Base-by-base conservation (phyloP, 2,113 vertebrate genomes). In the Heterotilapia buettikoferi region DNA sequence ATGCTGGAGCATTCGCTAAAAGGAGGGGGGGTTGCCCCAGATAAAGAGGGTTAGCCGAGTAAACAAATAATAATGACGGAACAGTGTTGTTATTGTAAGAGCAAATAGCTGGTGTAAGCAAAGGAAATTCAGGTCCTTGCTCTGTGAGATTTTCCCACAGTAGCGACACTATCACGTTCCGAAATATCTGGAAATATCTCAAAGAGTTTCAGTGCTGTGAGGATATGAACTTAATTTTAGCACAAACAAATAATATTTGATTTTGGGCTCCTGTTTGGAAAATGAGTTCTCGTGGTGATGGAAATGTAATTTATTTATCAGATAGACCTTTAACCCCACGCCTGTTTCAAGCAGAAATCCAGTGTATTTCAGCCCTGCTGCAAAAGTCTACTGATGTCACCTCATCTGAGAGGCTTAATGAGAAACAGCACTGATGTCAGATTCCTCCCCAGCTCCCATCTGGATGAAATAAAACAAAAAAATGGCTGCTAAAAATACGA, bases 401-500 rank as follows among this genome's bases (percentile, higher is more conserved):
- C 80, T 68, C n/a, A 61, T 94, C 90, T 93, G 88, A 85, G 82
- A 89, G 33, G 57, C 78, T 71, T 93, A 94, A 96, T 92, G 87
- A 88, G 90, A 93, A 95, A 88, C 95, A 95, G 94, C 53, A 45
- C 87, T 79, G 85, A 93, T 92, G 94, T 94, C 93, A 89, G 89
- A 92, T 91, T 90, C 92, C 85, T 93, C 89, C 76, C 80, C 87
- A 4, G 78, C 52, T 87, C 84, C 90, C 95, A 96, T 96, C 94
- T 95, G 95, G 96, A 95, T 94, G 89, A 87, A 91, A 95, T 96
- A 86, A 94, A 94, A 92, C 88, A 90, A 92, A 40, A 71, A 92
- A 84, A 93, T 91, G 92, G 90, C 89, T 89, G 92, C 95, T 96
- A 95, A 96, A 95, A 95, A 96, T 95, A 94, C 93, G 88, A 81